phyloP scores from a whole-genome alignment of 1,140 invertebrate genomes.

The Drosophila oshimai region DNA sequence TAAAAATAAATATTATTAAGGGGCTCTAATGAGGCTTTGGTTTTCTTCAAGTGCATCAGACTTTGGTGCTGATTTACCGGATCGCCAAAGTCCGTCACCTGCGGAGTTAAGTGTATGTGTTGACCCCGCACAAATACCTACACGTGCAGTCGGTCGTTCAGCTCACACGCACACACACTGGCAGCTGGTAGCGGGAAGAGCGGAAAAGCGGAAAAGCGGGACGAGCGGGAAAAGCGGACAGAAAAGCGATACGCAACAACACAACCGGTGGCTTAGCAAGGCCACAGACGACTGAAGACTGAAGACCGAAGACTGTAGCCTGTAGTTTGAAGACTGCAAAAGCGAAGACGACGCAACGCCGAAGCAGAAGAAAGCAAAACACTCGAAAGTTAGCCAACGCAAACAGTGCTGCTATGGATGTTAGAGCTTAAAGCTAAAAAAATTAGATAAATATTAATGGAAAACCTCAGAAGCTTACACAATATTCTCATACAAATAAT shows the following conservation, averaged over 20 bases:
- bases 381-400: conserved; percentile 1
- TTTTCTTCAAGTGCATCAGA: conserved; percentile 10
- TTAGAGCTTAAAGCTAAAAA: no score
- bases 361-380: conserved; percentile 17
- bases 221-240: not conserved
- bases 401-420: not conserved
- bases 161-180: not conserved
- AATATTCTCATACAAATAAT: not conserved
- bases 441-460: no score
- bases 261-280: conserved; percentile 10
- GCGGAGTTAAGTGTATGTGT: conserved; percentile 41
- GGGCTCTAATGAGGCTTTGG: no score
- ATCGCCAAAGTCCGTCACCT: not conserved
- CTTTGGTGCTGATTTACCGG: conserved; percentile 1
- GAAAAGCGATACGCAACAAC: not conserved
- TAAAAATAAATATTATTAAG: no score
- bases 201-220: not conserved
- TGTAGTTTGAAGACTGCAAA: not conserved
- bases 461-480: no score
- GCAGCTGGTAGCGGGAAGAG: not conserved
- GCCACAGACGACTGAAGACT: conserved; percentile 17
- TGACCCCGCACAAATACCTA: conserved; percentile 40
- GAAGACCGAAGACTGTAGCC: not conserved
- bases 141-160: not conserved
- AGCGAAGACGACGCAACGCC: not conserved